These are phyloP conservation scores for Sminthurides aquaticus DNA, from an alignment of 2,888 invertebrate species.

Conservation along the genomic window DNA sequence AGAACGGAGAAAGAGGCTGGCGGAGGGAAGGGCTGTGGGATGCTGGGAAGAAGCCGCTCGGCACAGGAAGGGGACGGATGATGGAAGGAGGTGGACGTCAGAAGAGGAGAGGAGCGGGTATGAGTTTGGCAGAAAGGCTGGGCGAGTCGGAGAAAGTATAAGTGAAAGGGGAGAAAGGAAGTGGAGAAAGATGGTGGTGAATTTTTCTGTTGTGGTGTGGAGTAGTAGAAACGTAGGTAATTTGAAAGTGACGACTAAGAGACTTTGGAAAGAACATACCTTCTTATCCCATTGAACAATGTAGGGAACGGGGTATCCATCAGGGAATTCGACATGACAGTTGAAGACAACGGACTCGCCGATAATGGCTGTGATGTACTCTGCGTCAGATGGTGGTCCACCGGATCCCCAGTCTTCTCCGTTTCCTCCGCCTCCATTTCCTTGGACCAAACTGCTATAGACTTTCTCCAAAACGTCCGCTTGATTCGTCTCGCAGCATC, in stretches of 20 bases:
- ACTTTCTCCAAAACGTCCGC: constrained; percentile 41
- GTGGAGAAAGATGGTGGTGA: no score
- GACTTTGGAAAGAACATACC: constrained; percentile 56
- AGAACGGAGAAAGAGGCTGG: no score
- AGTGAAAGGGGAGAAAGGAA: no score
- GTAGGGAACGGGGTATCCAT: constrained; percentile 91
- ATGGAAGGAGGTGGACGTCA: no score
- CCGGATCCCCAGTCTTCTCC: constrained; percentile 41
- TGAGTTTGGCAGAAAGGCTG: no score
- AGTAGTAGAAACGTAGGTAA: no score
- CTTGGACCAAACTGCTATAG: constrained; percentile 40
- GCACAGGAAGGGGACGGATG: no score
- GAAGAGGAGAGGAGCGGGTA: no score
- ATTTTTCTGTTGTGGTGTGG: no score
- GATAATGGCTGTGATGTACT: constrained; percentile 92
- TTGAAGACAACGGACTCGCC: constrained; percentile 96
- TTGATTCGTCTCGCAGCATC: constrained; percentile 42
- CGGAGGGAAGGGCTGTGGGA: no score
- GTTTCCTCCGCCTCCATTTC: constrained; percentile 35
- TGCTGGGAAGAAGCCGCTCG: no score
- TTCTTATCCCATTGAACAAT: constrained; percentile 99
- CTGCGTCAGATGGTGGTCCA: constrained; percentile 59
- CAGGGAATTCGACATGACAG: constrained; percentile 94
- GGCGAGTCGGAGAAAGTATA: no score
- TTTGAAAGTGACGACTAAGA: neutral